Percentiles rank a stretch among this genome's conserved stretches.
These are phyloP conservation scores for Drosophila repletoides DNA, from an alignment of 1,140 invertebrate genomes.

Conservation along the genomic window DNA sequence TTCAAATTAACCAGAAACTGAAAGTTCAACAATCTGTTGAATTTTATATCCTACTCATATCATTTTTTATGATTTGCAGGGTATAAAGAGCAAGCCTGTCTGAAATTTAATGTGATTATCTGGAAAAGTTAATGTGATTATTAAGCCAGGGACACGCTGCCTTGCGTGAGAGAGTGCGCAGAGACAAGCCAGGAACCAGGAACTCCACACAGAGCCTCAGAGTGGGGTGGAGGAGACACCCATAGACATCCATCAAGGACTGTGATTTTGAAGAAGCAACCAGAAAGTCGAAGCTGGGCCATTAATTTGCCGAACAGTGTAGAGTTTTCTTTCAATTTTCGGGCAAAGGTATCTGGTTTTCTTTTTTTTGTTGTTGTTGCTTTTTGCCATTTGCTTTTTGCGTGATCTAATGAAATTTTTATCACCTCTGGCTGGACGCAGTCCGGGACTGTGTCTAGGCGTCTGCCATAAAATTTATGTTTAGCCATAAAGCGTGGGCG, in stretches of 20 bases:
- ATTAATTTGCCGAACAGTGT: constrained; percentile 57
- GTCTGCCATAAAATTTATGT: constrained; percentile 77
- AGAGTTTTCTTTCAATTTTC: constrained; percentile 67
- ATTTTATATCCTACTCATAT: too few species aligned
- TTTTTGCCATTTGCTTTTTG: too few species aligned
- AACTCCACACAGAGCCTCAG: too few species aligned
- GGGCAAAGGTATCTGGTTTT: too few species aligned
- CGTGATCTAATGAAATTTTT: constrained; percentile 79
- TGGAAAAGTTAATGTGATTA: constrained; percentile 75
- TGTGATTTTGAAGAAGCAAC: constrained; percentile 52
- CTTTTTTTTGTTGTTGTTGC: too few species aligned
- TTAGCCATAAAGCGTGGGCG: constrained; percentile 63
- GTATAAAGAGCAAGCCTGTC: constrained; percentile 22
- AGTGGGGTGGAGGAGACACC: too few species aligned
- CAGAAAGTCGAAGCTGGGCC: constrained; percentile 24
- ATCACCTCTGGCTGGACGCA: constrained; percentile 56
- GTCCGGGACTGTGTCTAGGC: constrained; percentile 60
- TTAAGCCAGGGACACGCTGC: constrained; percentile 32
- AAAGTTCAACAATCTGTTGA: too few species aligned
- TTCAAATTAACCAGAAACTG: too few species aligned
- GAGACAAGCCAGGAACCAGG: background rate
- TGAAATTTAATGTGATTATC: constrained; percentile 76
- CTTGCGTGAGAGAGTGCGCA: constrained; percentile 40
- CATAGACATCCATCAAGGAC: constrained; percentile 34
- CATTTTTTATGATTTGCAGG: too few species aligned